phyloP scores from a whole-genome alignment of 2,113 vertebrate species.

The Acanthochromis polyacanthus region DNA sequence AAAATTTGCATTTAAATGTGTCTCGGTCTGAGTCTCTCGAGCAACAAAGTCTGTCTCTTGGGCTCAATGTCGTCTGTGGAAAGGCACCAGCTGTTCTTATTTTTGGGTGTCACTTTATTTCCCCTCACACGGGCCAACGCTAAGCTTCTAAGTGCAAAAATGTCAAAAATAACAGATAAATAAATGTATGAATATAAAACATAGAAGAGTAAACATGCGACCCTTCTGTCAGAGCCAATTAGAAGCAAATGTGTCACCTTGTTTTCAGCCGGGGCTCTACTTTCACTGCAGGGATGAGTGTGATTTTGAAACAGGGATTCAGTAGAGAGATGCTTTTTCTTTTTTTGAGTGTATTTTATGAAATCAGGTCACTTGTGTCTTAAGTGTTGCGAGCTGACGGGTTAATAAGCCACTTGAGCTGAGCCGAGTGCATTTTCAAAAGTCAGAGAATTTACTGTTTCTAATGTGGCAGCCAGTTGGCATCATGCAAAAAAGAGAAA shows the following conservation, averaged over 20 bases:
- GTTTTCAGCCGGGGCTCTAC: neutral
- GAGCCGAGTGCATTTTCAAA: neutral
- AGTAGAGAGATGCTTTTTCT: neutral
- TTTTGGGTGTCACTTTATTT: neutral
- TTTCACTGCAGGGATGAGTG: neutral
- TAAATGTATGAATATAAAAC: neutral
- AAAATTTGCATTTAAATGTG: slow-evolving; percentile 70
- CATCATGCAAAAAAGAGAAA: neutral
- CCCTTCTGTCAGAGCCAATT: neutral
- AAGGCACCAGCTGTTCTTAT: slow-evolving; percentile 39
- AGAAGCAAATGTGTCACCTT: slow-evolving; percentile 1
- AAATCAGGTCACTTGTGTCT: slow-evolving; percentile 24
- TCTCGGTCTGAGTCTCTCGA: slow-evolving; percentile 24
- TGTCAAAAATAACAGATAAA: slow-evolving; percentile 27
- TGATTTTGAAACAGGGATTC: slow-evolving; percentile 17
- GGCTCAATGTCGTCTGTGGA: slow-evolving; percentile 31
- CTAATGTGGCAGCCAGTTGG: neutral
- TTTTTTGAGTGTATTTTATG: neutral
- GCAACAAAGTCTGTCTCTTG: slow-evolving; percentile 48
- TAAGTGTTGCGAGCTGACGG: slow-evolving; percentile 10
- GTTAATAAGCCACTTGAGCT: slow-evolving; percentile 11
- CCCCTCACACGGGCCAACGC: neutral
- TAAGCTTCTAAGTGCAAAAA: slow-evolving; percentile 1
- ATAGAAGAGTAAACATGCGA: slow-evolving; percentile 19
- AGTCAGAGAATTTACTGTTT: neutral